Evolutionary conservation across 2,113 vertebrate species (phyloP), one percentile per base, ranked within the genome.

Genomic region (Cottus gobio): DNA sequence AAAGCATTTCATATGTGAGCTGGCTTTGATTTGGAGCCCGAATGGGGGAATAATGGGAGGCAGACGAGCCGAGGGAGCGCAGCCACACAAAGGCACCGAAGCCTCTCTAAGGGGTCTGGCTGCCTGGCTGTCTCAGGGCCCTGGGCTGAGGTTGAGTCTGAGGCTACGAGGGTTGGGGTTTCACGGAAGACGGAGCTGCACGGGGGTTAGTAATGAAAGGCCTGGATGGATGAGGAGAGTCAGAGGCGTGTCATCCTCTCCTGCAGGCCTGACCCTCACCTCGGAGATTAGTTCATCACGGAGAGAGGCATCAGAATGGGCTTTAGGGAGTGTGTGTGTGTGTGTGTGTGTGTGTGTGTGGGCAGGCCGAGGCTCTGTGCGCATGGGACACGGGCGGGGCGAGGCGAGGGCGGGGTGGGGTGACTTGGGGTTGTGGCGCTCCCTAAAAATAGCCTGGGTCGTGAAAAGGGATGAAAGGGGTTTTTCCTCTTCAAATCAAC

Each of bases 1-100:
- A 92, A 94, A 89, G 85, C 86, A 80, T 94, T 93, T 91, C 92
- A 93, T 90, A 92, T 92, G 92, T 84, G 92, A 78, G 85, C 90
- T 94, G 92, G 87, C 89, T 92, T 93, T 93, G 89, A 93, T 93
- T 94, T 93, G 73, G 80, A 83, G 83, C 77, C 56, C 73, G 70
- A 91, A 87, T 84, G 86, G 63, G 82, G 80, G 71, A 92, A 91
- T 93, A 94, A 93, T 92, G 88, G 90, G 89, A 91, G 88, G 89
- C 93, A 94, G 93, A 93, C 91, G 72, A 84, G 86, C 81, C 50
- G 84, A n/a, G 82, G 84, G 83, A 86, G 75, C 22, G 81, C 85
- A 89, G 90, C 91, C 90, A 88, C 92, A 93, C 91, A 93, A 93
- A 94, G 91, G 72, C 85, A 71, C 77, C 56, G 24, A 74, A 74